Conservation (phyloP, 2,888 invertebrate genomes). For the Pachycephus smyrnensis region DNA sequence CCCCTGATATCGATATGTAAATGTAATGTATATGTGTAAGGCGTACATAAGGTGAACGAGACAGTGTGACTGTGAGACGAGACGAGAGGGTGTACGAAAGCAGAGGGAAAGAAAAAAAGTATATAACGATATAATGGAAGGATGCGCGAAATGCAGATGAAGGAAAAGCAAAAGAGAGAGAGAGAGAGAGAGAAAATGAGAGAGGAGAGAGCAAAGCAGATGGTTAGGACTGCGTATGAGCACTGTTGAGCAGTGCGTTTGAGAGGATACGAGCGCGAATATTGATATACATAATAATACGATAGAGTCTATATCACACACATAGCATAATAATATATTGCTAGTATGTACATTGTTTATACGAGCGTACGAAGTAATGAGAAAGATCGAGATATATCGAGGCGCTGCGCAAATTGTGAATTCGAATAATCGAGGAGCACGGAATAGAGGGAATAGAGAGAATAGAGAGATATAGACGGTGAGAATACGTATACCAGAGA, state of each 20-base stretch:
- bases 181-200: conserved; percentile 14
- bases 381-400: conserved; percentile 5
- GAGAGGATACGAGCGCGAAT: conserved; percentile 50
- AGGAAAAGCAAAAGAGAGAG: conserved; percentile 16
- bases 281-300: conserved; percentile 62
- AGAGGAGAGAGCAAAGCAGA: conserved; percentile 13
- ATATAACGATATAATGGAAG: conserved; percentile 14
- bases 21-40: conserved; percentile 50
- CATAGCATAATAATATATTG: conserved; percentile 67
- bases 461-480: conserved; percentile 12
- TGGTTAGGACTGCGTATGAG: conserved; percentile 23
- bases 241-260: conserved; percentile 63
- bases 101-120: conserved; percentile 12
- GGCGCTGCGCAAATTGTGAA: not conserved
- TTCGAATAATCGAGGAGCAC: not conserved
- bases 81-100: conserved; percentile 10
- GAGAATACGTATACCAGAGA: conserved; percentile 10
- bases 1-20: conserved; percentile 40
- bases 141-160: conserved; percentile 14
- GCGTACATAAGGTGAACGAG: conserved; percentile 41
- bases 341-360: conserved; percentile 65
- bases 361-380: conserved; percentile 40
- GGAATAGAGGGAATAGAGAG: not conserved
- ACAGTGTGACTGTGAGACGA: conserved; percentile 11
- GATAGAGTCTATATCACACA: conserved; percentile 65